These are phyloP conservation scores for Caenorhabditis zanzibari DNA, from an alignment of 2,888 invertebrate species.

Conservation along the genomic window DNA sequence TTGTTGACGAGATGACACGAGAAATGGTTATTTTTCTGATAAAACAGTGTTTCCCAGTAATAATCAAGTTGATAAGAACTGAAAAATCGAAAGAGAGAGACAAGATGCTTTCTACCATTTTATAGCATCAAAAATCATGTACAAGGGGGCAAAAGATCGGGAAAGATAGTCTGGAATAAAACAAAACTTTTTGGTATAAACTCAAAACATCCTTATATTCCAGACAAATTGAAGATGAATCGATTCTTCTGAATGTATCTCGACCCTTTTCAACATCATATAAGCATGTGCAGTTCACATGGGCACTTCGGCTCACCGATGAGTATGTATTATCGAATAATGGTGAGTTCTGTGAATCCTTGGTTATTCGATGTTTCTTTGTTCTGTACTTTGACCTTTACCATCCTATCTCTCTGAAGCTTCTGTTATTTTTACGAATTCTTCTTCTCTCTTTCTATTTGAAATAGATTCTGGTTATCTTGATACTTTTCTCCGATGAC, in stretches of 20 bases:
- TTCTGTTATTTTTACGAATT: constrained; percentile 13
- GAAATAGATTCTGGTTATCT: constrained; percentile 23
- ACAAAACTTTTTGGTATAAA: neutral
- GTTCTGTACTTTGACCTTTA: constrained; percentile 5
- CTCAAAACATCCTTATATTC: constrained; percentile 2
- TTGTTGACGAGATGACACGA: constrained; percentile 46
- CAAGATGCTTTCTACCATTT: neutral
- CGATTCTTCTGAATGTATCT: constrained; percentile 80
- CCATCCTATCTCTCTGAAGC: neutral
- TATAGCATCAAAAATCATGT: constrained; percentile 50
- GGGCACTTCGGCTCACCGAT: constrained; percentile 78
- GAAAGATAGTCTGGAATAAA: constrained; percentile 2
- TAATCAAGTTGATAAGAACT: constrained; percentile 41
- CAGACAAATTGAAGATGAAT: constrained; percentile 80
- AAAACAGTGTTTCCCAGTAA: constrained; percentile 57
- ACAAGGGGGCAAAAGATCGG: constrained; percentile 41
- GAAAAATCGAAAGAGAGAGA: neutral
- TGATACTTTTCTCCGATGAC: constrained; percentile 15
- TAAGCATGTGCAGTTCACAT: constrained; percentile 83
- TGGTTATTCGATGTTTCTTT: neutral
- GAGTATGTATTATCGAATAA: constrained; percentile 71
- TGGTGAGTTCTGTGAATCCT: constrained; percentile 50
- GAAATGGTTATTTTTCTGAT: constrained; percentile 43
- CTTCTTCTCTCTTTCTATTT: neutral
- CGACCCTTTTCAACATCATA: constrained; percentile 81